These are phyloP conservation scores for Spongia lamella DNA, from an alignment of 37 sponge, comb jelly and placozoan species.

Conservation along the genomic window DNA sequence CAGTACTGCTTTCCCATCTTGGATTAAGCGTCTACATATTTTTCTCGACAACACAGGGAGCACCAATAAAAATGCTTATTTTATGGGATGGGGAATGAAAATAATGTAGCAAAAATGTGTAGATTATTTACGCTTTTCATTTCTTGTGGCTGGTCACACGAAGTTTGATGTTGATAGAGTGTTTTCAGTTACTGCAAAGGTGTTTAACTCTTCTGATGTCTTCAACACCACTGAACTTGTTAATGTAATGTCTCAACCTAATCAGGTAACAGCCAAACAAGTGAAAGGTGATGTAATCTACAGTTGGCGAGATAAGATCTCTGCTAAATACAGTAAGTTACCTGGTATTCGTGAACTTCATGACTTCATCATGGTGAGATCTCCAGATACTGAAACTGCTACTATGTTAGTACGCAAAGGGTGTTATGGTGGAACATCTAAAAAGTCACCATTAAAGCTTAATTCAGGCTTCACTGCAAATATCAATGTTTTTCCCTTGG, in stretches of 20 bases:
- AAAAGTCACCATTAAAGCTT: too few relatives aligned
- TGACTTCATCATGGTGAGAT: conserved; percentile 15
- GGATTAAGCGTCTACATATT: conserved; percentile 30
- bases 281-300: conserved; percentile 18
- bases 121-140: conserved; percentile 19
- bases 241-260: not conserved
- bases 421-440: conserved; percentile 26
- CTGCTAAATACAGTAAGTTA: conserved; percentile 27
- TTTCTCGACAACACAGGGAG: conserved; percentile 47
- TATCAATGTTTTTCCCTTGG: too few relatives aligned
- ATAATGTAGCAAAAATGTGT: not conserved
- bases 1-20: conserved; percentile 1
- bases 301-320: conserved; percentile 17
- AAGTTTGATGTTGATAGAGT: conserved; percentile 55
- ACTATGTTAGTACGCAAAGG: conserved; percentile 18
- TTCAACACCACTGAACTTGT: conserved; percentile 29
- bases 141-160: conserved; percentile 56
- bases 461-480: too few relatives aligned
- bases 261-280: not conserved
- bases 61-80: conserved; percentile 40
- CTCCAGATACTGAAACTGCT: conserved; percentile 2
- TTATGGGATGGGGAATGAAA: conserved; percentile 41
- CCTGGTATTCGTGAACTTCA: conserved; percentile 35
- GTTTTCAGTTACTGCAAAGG: conserved; percentile 19
- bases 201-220: conserved; percentile 21